Percentiles rank a stretch among this genome's conserved stretches.
These are phyloP conservation scores for Bombus sylvicola DNA, from an alignment of 1,140 invertebrate genomes.

Conservation along the genomic window DNA sequence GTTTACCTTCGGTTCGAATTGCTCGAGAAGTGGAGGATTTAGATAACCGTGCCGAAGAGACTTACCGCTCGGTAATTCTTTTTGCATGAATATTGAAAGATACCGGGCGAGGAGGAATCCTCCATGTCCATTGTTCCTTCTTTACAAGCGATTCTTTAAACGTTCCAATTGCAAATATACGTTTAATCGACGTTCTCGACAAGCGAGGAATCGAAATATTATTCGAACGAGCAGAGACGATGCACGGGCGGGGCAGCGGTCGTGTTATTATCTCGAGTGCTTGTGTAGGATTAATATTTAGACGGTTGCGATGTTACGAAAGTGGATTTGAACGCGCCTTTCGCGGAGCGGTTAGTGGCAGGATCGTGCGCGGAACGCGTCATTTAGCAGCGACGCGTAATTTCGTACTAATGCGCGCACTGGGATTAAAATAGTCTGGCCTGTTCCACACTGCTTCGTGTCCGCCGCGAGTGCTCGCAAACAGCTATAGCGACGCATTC, in stretches of 20 bases:
- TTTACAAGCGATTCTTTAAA: background rate
- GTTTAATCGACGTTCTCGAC: background rate
- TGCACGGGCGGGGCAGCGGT: background rate
- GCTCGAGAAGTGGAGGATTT: conserved; percentile 58
- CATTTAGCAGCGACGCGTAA: background rate
- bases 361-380: background rate
- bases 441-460: background rate
- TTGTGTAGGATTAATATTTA: background rate
- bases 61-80: conserved; percentile 56
- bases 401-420: conserved; percentile 6
- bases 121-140: background rate
- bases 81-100: conserved; percentile 45
- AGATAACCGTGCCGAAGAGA: conserved; percentile 58
- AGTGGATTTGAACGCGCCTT: background rate
- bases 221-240: background rate
- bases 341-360: background rate
- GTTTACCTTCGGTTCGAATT: conserved; percentile 42
- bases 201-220: background rate
- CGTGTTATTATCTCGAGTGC: background rate
- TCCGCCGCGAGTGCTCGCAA: background rate
- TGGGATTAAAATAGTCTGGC: conserved; percentile 1
- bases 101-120: background rate
- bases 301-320: background rate
- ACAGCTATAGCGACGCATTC: background rate
- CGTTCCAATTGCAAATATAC: background rate